Percentiles rank a stretch among this genome's conserved stretches.
Conservation (phyloP, 2,113 vertebrate species). For the Grammomys dolichurus region DNA sequence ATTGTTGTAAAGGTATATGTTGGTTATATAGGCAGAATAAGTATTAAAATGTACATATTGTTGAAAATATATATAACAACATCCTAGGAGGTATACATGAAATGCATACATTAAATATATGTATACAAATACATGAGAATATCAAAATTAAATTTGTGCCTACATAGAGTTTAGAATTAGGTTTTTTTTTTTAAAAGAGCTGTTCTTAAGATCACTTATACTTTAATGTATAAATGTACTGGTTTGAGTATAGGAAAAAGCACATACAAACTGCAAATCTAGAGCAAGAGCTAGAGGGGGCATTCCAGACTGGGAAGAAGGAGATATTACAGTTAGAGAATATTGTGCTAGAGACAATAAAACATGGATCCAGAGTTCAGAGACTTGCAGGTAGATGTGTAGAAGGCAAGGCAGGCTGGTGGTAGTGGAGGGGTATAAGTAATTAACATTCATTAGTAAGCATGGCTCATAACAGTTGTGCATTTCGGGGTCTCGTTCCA, state of each 20-base stretch:
- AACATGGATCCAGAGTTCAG: background rate
- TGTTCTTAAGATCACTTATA: background rate
- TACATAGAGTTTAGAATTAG: background rate
- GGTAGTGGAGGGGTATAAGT: background rate
- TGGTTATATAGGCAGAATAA: background rate
- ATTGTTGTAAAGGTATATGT: background rate
- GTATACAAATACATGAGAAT: background rate
- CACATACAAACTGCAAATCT: background rate
- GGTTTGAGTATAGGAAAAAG: slow-evolving; percentile 28
- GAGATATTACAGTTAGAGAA: background rate
- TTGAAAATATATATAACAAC: background rate
- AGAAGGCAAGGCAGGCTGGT: background rate
- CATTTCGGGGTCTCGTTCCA: too few relatives aligned
- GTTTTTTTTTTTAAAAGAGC: background rate
- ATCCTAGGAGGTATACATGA: background rate
- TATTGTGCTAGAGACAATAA: background rate
- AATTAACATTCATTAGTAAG: background rate
- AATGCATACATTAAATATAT: background rate
- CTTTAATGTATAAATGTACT: background rate
- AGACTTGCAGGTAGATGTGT: background rate
- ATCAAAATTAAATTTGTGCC: background rate
- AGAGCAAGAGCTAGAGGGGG: background rate
- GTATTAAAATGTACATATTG: background rate
- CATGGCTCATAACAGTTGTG: background rate
- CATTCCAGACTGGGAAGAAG: background rate